These are phyloP conservation scores for Sminthopsis crassicaudata DNA, from an alignment of 2,113 vertebrate species.

Conservation along the genomic window DNA sequence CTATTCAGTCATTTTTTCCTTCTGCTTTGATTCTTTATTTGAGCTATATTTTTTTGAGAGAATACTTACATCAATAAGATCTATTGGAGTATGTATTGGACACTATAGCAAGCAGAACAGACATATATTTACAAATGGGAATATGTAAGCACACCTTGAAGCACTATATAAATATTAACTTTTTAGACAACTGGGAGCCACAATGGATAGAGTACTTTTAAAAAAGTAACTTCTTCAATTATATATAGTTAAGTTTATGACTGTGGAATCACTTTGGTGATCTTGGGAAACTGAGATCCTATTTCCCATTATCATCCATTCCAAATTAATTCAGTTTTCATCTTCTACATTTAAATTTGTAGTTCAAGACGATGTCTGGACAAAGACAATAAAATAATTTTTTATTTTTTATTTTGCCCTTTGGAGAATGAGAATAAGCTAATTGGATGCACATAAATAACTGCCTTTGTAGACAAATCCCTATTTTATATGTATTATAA, in stretches of 20 bases:
- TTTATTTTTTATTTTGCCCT: conserved; percentile 10
- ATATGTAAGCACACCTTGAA: neutral
- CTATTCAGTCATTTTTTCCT: neutral
- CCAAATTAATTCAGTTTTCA: conserved; percentile 16
- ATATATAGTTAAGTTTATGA: neutral
- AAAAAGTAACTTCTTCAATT: conserved; percentile 5
- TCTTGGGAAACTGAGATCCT: conserved; percentile 34
- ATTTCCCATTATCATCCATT: conserved; percentile 7
- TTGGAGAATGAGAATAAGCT: conserved; percentile 3
- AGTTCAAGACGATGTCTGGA: neutral
- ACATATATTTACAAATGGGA: neutral
- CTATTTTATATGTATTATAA: neutral
- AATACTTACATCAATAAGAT: neutral
- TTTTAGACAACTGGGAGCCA: neutral
- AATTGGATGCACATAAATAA: neutral
- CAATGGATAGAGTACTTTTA: neutral
- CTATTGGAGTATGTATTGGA: neutral
- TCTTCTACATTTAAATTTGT: conserved; percentile 4
- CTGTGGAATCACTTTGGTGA: conserved; percentile 9
- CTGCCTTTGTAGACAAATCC: conserved; percentile 25
- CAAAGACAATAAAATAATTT: conserved; percentile 31
- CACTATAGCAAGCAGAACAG: neutral
- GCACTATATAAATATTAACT: neutral
- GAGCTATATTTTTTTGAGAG: neutral
- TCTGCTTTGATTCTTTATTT: neutral